Percentiles rank a stretch among this genome's conserved stretches.
phyloP scores from a whole-genome alignment of 2,797 vertebrate species.

The Hemibagrus guttatus region DNA sequence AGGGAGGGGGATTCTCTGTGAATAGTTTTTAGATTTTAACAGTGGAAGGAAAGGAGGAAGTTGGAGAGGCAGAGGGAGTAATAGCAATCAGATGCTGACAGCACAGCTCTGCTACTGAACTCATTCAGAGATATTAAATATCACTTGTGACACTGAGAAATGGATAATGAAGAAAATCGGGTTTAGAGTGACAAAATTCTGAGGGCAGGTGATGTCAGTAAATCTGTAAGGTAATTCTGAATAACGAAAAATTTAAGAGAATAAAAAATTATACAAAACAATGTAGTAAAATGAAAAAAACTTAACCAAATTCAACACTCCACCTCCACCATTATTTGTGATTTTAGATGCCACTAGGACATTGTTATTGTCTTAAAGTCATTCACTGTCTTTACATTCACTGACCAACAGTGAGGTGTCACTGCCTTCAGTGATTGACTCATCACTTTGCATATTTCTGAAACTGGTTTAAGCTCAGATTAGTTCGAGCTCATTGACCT shows the following conservation, averaged over 20 bases:
- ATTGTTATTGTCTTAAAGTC: slow-evolving; percentile 4
- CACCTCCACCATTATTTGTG: background rate
- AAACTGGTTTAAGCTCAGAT: slow-evolving; percentile 19
- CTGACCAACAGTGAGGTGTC: slow-evolving; percentile 41
- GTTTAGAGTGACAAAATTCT: slow-evolving; percentile 26
- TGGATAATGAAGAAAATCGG: slow-evolving; percentile 30
- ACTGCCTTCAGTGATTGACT: slow-evolving; percentile 63
- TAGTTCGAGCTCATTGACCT: slow-evolving; percentile 35
- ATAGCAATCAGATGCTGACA: slow-evolving; percentile 59
- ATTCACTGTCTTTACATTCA: background rate
- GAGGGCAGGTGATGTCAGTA: slow-evolving; percentile 14
- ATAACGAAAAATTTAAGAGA: background rate
- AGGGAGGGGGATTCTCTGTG: slow-evolving; percentile 26
- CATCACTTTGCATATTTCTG: slow-evolving; percentile 60
- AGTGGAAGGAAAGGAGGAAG: slow-evolving; percentile 50
- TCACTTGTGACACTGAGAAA: slow-evolving; percentile 38
- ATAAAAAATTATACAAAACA: background rate
- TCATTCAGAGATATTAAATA: slow-evolving; percentile 49
- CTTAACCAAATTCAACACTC: background rate
- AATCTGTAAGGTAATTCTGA: slow-evolving; percentile 3
- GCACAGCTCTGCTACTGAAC: slow-evolving; percentile 41
- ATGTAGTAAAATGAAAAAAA: background rate
- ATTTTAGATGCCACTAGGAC: background rate
- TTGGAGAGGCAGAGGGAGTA: slow-evolving; percentile 43
- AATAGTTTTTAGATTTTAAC: slow-evolving; percentile 46